Evolutionary conservation across 2,888 invertebrate genomes (phyloP), one percentile per base, ranked within the genome.

Genomic region (Philopedon plagiatum): DNA sequence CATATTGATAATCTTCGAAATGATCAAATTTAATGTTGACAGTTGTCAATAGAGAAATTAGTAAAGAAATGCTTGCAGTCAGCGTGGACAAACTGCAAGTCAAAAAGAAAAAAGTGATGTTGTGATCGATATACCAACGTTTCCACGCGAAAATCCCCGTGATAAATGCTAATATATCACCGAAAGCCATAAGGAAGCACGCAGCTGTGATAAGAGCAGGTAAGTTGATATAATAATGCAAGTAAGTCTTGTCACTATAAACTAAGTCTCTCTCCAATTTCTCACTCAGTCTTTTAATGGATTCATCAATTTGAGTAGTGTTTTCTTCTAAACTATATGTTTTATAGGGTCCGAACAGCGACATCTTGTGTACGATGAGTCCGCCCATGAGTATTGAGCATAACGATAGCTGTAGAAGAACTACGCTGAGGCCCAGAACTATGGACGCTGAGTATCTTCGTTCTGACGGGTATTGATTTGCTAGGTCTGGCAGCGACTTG

Each of bases 371-470:
- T 11, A 79, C 64, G 23, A 89, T 89, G 13, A 91, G 79, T 63
- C 87, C 87, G 0, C 89, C 90, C 58, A 91, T 85, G 0, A 91
- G 80, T 49, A 90, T 86, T 0, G 89, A 87, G 0, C 90, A 89
- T 0, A 87, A 84, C 0, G 89, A 89, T n/a, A 92, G 85, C 0
- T 89, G 88, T 7, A 91, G 85, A 77, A 91, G 91, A 0, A 91
- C 88, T 83, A 90, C 88, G 1, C 90, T 89, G 37, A 92, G 80
- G 0, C 91, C 91, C 2, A 90, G 88, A 0, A 91, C 91, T 0
- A 90, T 91, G 0, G 91, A 90, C 0, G 91, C 91, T 0, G 91
- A 91, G 79, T 91, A 91, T 64, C 91, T 85, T 75, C 91, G 84
- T 81, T 92, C 91, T 0, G 91, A 91, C 0, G 91, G 91, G 77